Evolutionary conservation across 2,113 vertebrate genomes (phyloP), one percentile per base, ranked within the genome.

Genomic region (Cottus gobio): DNA sequence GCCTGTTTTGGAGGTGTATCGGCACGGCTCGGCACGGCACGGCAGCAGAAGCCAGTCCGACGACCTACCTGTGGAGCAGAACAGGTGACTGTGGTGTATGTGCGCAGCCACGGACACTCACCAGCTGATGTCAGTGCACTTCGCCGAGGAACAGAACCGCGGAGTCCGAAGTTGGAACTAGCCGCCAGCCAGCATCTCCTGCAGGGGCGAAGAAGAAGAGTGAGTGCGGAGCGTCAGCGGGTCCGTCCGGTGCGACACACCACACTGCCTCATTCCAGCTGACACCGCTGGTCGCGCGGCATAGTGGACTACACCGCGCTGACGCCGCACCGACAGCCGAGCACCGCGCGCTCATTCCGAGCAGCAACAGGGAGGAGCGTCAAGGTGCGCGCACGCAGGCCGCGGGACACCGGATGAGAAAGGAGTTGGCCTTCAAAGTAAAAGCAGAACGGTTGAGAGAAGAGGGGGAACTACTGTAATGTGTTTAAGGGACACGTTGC

Each of bases 1-100:
- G 11, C 11, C 46, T 12, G 24, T 22, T 54, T 11, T 11, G 16
- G 1, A 39, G 44, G 16, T 42, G 5, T 42, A 11, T 28, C 12
- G 42, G 44, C 34, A 66, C n/a, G n/a, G n/a, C n/a, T n/a, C n/a
- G n/a, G n/a, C n/a, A n/a, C n/a, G n/a, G n/a, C n/a, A n/a, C n/a
- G 42, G 44, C 34, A 66, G 62, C 63, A 56, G n/a, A 1, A 26
- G 24, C 34, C 72, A 58, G 77, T 4, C 50, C 5, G 36, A 1
- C 57, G 62, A 80, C 80, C 89, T 90, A 93, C 92, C 92, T 93
- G 92, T 93, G 73, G 91, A 93, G 82, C 82, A 26, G 73, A 82
- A 71, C 90, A 88, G 85, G 80, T 90, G 87, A 89, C 75, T 16
- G 24, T 57, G 20, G 70, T 0, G 22, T 10, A 81, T 30, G 74